Evolutionary conservation across 2,113 vertebrate species (phyloP).

Genomic region (Callionymus lyra): DNA sequence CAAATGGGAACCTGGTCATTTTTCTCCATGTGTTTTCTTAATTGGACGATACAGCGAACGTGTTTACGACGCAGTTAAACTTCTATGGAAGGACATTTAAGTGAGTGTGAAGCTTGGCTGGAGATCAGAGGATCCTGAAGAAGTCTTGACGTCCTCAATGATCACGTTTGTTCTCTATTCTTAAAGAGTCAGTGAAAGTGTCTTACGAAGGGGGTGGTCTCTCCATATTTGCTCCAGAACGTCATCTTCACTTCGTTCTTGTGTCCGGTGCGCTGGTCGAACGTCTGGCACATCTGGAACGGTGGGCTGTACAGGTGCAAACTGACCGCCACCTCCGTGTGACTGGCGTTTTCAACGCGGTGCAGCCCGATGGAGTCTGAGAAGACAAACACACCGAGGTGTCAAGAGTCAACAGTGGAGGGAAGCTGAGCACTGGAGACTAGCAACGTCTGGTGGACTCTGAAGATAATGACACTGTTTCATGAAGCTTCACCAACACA

Average conservation of each 20-base stretch:
- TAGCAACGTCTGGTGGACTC: too few species aligned
- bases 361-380: slow-evolving; percentile 90
- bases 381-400: slow-evolving; percentile 10
- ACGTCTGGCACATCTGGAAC: slow-evolving; percentile 81
- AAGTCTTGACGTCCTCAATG: too few species aligned
- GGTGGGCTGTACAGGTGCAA: slow-evolving; percentile 94
- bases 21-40: slow-evolving; percentile 8
- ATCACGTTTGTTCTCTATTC: too few species aligned
- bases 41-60: slow-evolving; percentile 1
- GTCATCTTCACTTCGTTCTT: slow-evolving; percentile 87
- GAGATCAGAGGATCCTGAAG: too few species aligned
- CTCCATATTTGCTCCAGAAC: slow-evolving; percentile 88
- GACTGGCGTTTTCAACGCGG: slow-evolving; percentile 92
- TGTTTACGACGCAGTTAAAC: too few species aligned
- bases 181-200: not conserved
- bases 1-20: slow-evolving; percentile 17
- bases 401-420: too few species aligned
- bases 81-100: too few species aligned
- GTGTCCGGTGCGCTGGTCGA: slow-evolving; percentile 94
- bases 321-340: slow-evolving; percentile 84
- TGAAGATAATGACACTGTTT: too few species aligned
- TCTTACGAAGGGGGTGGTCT: slow-evolving; percentile 82
- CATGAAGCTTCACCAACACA: too few species aligned
- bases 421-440: too few species aligned
- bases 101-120: too few species aligned